Percentiles rank a stretch among this genome's conserved stretches.
Conservation (phyloP, 2,797 vertebrate genomes). For the Pangasius djambal region DNA sequence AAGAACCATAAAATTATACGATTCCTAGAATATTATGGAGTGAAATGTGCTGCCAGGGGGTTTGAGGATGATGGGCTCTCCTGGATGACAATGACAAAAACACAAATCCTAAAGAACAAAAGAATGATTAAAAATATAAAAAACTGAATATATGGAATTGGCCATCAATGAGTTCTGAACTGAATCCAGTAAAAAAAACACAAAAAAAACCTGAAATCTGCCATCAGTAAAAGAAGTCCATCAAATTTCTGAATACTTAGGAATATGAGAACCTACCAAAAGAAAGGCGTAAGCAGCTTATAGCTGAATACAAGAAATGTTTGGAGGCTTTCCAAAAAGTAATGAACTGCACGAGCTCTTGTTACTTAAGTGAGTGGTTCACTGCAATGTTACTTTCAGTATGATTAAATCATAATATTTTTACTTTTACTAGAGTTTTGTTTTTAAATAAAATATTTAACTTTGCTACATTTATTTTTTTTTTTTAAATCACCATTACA, state of each 20-base stretch:
- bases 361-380: neutral
- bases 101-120: too few relatives aligned
- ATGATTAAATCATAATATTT: neutral
- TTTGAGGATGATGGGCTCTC: too few relatives aligned
- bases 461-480: neutral
- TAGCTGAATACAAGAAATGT: neutral
- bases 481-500: too few relatives aligned
- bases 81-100: neutral
- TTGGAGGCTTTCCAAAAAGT: neutral
- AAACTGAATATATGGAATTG: too few relatives aligned
- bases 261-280: neutral
- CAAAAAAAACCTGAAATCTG: too few relatives aligned
- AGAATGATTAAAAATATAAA: too few relatives aligned
- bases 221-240: neutral
- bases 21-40: neutral
- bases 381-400: too few relatives aligned
- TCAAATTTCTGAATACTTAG: neutral
- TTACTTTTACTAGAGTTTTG: neutral
- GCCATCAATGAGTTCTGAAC: too few relatives aligned
- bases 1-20: too few relatives aligned
- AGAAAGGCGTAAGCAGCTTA: neutral
- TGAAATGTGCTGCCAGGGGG: neutral
- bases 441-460: neutral
- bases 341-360: neutral
- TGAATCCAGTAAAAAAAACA: too few relatives aligned